phyloP scores from a whole-genome alignment of 1,140 invertebrate species.

The Samia ricini region DNA sequence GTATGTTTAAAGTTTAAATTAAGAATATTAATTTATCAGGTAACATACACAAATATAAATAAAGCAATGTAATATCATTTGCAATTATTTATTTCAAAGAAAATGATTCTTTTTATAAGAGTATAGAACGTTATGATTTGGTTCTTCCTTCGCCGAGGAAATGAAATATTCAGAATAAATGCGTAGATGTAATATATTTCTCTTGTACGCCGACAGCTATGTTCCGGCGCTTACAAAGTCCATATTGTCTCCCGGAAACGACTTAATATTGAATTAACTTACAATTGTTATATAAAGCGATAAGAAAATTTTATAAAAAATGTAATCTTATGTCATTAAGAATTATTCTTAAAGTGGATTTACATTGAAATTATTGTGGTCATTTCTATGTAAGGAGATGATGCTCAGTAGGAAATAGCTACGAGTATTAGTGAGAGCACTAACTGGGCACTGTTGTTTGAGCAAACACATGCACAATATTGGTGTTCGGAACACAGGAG shows the following conservation, averaged over 20 bases:
- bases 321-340: too few relatives aligned
- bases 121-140: conserved; percentile 6
- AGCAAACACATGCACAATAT: too few relatives aligned
- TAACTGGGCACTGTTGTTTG: too few relatives aligned
- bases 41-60: neutral
- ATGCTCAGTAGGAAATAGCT: too few relatives aligned
- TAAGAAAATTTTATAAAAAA: too few relatives aligned
- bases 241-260: neutral
- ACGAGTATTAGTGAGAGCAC: too few relatives aligned
- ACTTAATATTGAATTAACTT: conserved; percentile 1
- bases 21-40: too few relatives aligned
- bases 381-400: too few relatives aligned
- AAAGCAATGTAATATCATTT: neutral
- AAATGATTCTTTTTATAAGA: neutral
- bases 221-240: neutral
- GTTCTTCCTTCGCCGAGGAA: conserved; percentile 4
- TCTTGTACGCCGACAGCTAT: neutral
- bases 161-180: conserved; percentile 9
- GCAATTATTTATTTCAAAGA: neutral
- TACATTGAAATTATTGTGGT: too few relatives aligned
- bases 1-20: too few relatives aligned
- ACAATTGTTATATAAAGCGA: neutral
- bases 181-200: neutral
- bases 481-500: too few relatives aligned
- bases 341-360: too few relatives aligned